A percentile compares a stretch with the other conserved stretches of the same genome.
Evolutionary conservation across 2,888 invertebrate genomes (phyloP).

Genomic region (Autographa gamma): DNA sequence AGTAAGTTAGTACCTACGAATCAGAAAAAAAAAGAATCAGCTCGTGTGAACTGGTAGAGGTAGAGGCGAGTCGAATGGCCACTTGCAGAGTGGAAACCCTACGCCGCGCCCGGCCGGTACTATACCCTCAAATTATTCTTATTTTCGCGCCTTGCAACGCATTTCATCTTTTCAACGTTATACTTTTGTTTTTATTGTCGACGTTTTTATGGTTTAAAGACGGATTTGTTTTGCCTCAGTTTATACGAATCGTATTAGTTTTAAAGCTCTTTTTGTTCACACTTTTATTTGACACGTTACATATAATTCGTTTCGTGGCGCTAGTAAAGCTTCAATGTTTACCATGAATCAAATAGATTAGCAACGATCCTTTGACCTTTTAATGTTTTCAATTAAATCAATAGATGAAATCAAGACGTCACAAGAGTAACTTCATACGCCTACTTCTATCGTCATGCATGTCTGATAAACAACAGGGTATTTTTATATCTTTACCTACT

Average conservation of each 20-base stretch:
- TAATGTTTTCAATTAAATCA: conserved; percentile 56
- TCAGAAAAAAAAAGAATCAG: conserved; percentile 52
- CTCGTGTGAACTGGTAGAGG: conserved; percentile 60
- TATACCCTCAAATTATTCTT: conserved; percentile 71
- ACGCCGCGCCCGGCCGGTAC: conserved; percentile 67
- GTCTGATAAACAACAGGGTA: conserved; percentile 34
- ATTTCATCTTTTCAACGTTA: conserved; percentile 67
- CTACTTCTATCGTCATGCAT: conserved; percentile 22
- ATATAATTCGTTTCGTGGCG: conserved; percentile 37
- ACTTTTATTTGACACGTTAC: conserved; percentile 48
- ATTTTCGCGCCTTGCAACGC: conserved; percentile 69
- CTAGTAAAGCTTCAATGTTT: conserved; percentile 25
- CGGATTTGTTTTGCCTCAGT: conserved; percentile 63
- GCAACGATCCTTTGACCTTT: conserved; percentile 56
- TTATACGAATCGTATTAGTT: conserved; percentile 60
- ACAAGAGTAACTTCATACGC: conserved; percentile 42
- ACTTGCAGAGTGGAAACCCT: conserved; percentile 70
- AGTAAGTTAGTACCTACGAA: conserved; percentile 33
- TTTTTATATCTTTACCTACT: conserved; percentile 4
- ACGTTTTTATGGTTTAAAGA: conserved; percentile 69
- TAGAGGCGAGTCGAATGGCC: conserved; percentile 69
- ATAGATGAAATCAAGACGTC: conserved; percentile 55
- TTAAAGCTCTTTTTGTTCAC: conserved; percentile 38
- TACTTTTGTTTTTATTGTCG: conserved; percentile 69
- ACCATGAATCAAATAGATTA: conserved; percentile 54